These are phyloP conservation scores for Dicrostonyx torquatus DNA, from an alignment of 2,797 vertebrate genomes.

Conservation along the genomic window DNA sequence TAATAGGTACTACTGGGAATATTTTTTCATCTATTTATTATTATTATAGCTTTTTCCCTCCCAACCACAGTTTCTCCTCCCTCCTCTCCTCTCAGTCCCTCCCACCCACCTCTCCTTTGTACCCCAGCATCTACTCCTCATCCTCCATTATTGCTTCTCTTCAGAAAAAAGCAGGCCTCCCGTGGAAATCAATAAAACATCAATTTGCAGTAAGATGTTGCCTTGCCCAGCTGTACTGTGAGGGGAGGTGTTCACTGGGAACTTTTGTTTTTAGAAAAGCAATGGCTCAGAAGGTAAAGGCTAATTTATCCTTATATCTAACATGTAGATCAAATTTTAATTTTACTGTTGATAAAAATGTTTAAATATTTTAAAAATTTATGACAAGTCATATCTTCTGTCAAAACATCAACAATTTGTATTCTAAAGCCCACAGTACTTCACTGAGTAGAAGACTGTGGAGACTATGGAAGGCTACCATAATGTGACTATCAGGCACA, in stretches of 20 bases:
- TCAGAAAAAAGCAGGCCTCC: too few relatives aligned
- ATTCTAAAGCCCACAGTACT: not conserved
- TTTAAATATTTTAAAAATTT: not conserved
- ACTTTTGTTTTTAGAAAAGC: not conserved
- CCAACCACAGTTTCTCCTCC: not conserved
- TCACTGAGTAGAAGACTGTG: not conserved
- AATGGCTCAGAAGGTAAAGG: not conserved
- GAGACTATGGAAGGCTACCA: not conserved
- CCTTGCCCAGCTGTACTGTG: not conserved
- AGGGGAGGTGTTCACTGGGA: not conserved
- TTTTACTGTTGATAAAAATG: not conserved
- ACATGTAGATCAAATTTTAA: not conserved
- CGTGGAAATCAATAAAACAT: not conserved
- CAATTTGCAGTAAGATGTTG: not conserved
- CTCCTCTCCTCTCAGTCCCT: not conserved
- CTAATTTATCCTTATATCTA: not conserved
- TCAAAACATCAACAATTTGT: not conserved
- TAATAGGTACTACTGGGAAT: not conserved
- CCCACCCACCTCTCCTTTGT: not conserved
- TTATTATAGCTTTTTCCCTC: not conserved
- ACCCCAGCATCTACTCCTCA: not conserved
- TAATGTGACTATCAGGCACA: not conserved
- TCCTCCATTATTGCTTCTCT: not conserved
- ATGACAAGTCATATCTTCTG: not conserved
- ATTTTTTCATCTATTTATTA: not conserved